Evolutionary conservation across 2,888 invertebrate species (phyloP).

Genomic region (Amiota minor): DNA sequence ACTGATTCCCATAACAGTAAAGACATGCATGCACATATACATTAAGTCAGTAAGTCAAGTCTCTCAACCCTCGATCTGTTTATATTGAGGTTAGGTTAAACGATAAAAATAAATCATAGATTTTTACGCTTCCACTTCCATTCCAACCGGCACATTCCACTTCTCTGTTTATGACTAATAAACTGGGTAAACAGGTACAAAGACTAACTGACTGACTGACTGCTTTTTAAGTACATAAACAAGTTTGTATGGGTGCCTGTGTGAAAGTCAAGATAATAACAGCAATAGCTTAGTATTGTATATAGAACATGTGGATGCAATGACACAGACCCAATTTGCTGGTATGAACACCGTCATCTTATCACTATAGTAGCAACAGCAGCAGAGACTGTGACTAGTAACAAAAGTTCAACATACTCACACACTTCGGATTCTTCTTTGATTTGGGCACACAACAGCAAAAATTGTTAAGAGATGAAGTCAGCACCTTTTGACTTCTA

Average conservation of each 20-base stretch:
- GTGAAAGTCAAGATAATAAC: neutral
- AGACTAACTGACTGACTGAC: neutral
- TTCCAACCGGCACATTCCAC: too few relatives aligned
- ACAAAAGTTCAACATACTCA: slow-evolving; percentile 8
- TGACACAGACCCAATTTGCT: neutral
- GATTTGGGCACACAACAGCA: neutral
- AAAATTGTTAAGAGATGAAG: neutral
- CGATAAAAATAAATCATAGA: neutral
- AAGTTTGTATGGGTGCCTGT: neutral
- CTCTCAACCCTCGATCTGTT: too few relatives aligned
- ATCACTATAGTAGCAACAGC: too few relatives aligned
- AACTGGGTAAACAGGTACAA: too few relatives aligned
- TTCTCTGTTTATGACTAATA: too few relatives aligned
- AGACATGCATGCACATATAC: neutral
- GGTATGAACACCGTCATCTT: neutral
- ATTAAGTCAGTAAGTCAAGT: neutral
- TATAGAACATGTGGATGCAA: neutral
- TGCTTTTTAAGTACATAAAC: neutral
- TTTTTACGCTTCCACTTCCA: neutral
- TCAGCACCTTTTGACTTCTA: neutral
- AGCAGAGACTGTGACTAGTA: too few relatives aligned
- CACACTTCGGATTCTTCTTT: neutral
- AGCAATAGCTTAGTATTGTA: neutral
- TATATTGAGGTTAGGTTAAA: slow-evolving; percentile 12
- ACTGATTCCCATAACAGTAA: neutral